A percentile compares a stretch with the other conserved stretches of the same genome.
phyloP scores from a whole-genome alignment of 2,797 vertebrate genomes.

The Streptopelia turtur region DNA sequence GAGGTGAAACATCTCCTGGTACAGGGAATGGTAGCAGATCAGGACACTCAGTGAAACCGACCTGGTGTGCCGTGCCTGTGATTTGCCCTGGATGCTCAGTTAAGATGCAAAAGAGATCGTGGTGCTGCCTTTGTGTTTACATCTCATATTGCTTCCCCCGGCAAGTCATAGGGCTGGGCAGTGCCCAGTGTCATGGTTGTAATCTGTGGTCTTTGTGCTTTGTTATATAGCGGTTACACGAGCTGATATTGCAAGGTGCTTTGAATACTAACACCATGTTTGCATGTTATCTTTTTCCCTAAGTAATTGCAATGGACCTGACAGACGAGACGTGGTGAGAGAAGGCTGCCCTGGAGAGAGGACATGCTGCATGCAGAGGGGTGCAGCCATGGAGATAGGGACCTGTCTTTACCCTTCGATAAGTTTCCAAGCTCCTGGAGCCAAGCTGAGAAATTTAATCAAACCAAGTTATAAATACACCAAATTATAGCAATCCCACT shows the following conservation, averaged over 20 bases:
- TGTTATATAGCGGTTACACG: neutral
- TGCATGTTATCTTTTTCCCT: conserved; percentile 28
- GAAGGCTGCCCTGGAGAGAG: neutral
- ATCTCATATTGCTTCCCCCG: neutral
- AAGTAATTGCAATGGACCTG: neutral
- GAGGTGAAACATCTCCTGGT: neutral
- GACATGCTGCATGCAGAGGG: neutral
- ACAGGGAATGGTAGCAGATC: neutral
- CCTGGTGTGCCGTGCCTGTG: accelerated
- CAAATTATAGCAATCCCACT: neutral
- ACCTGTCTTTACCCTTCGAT: neutral
- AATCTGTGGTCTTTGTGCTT: conserved; percentile 3
- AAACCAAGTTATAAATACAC: neutral
- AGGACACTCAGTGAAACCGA: neutral
- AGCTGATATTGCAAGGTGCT: conserved; percentile 4
- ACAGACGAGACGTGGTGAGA: neutral
- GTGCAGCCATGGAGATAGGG: neutral
- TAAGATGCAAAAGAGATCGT: neutral
- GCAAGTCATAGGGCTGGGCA: neutral
- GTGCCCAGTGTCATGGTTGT: neutral
- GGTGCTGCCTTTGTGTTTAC: neutral
- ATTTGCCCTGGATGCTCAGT: neutral
- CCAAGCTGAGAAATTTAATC: neutral
- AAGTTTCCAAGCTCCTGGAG: neutral
- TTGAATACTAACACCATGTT: neutral